Evolutionary conservation across 2,797 vertebrate genomes (phyloP), one percentile per base, ranked within the genome.

Genomic region (Poecile montanus): DNA sequence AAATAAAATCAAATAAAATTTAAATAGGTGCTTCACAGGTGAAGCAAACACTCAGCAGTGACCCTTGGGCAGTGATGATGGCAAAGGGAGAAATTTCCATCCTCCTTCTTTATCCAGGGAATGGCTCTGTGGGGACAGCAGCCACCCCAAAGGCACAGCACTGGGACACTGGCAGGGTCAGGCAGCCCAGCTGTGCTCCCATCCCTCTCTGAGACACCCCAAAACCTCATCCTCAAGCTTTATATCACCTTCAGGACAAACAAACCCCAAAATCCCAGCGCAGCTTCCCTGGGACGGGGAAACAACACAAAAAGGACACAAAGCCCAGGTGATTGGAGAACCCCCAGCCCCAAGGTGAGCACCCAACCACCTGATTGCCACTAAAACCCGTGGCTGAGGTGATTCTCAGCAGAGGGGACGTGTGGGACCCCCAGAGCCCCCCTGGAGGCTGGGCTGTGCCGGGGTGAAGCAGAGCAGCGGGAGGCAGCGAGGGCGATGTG

Each of bases 121-220:
- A 79, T 1, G 3, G 30, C 21, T 29, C 27, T 16, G 0, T 1
- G 1, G 12, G 56, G 47, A 21, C 11, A 51, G 21, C 9, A 48
- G 16, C 32, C 29, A 26, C 16, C 38, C 74, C 57, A 17, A 75
- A 78, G 62, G 11, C 58, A 60, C 27, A 56, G 4, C 54, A 13
- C 17, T 14, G 27, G 32, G 42, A 53, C 32, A 1, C 11, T 4
- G 20, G 30, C 6, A 66, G 44, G 30, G 5, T 27, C 53, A 45
- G 16, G 13, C 5, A 32, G 22, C 16, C 30, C 53, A 36, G 10
- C 3, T 5, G 0, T 1, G 0, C 20, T 45, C 16, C 22, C 19
- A 63, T 3, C 50, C 42, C 9, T 50, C 40, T 29, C 40, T 13
- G 14, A 19, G 25, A 56, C 21, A 42, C 18, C 12, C 36, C 13